Evolutionary conservation across 2,888 invertebrate genomes (phyloP).

Genomic region (Aricia artaxerxes): DNA sequence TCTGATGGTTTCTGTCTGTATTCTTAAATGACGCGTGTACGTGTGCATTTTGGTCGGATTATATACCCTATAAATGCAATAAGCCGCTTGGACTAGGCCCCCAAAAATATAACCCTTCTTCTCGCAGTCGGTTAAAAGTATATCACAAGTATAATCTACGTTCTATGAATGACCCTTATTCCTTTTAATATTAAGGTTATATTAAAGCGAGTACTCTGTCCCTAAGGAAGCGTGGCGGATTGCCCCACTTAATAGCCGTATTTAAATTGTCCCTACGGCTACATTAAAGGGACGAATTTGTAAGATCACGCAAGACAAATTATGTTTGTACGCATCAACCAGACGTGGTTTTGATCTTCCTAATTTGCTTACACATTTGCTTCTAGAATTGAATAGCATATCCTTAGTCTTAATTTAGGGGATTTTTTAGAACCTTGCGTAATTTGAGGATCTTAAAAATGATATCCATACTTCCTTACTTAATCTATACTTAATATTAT

Average conservation of each 20-base stretch:
- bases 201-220: background rate
- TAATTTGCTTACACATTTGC: background rate
- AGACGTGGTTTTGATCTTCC: background rate
- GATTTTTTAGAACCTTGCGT: too few species aligned
- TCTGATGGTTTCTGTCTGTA: too few species aligned
- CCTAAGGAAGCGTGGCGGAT: constrained; percentile 14
- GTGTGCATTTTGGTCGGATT: too few species aligned
- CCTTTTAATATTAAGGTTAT: background rate
- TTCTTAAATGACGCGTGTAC: too few species aligned
- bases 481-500: too few species aligned
- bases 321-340: background rate
- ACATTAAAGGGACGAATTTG: constrained; percentile 20
- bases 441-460: too few species aligned
- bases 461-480: too few species aligned
- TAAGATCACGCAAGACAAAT: constrained; percentile 19
- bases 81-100: too few species aligned
- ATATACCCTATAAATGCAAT: too few species aligned
- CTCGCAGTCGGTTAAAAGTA: background rate
- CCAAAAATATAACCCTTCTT: background rate
- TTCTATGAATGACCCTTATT: background rate
- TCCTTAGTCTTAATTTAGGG: too few species aligned
- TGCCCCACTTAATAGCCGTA: constrained; percentile 5
- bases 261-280: constrained; percentile 23
- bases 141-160: background rate
- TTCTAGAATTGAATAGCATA: background rate